Evolutionary conservation across 1,140 invertebrate genomes (phyloP), one percentile per base, ranked within the genome.

Genomic region (Euura lappo): DNA sequence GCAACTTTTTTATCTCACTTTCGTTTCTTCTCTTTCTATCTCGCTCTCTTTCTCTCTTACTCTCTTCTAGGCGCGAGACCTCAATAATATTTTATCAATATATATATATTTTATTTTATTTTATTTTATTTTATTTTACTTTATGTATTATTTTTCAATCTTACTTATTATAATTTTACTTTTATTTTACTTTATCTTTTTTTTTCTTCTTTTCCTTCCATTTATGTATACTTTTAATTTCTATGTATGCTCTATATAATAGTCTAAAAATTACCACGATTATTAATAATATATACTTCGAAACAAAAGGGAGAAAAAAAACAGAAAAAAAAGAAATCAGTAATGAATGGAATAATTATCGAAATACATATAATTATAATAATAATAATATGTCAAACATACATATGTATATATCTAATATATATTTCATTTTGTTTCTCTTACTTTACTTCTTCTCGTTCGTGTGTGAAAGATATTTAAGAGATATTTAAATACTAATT

Each of bases 201-300:
- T 60, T 60, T 7, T 51, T 51, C 11, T 51, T 11, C 28, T 28
- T 51, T 51, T 51, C 47, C 2, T 51, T 51, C 3, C 78, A 74
- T 80, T 78, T 86, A 83, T 85, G 79, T 85, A 85, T 85, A 84
- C 79, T 83, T 85, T 28, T 81, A 80, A 85, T 85, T 78, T 83
- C 83, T 84, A 84, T 84, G 28, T 28, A 79, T 74, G 76, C 81
- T 86, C 79, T 80, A 82, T 28, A 28, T 28, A 28, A 28, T 86
- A 86, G 70, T 83, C 79, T 83, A 84, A 79, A 81, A 83, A 83
- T 81, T 85, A 86, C 82, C 82, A 85, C 83, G 82, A 84, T 85
- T 82, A 82, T 79, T 28, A 79, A 75, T 79, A 71, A 78, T 85
- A 81, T 80, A 82, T 81, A 79, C 70, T 74, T 78, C 71, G 73